A percentile compares a stretch with the other conserved stretches of the same genome.
phyloP scores from a whole-genome alignment of 2,113 vertebrate species.

The Cathartes aura region DNA sequence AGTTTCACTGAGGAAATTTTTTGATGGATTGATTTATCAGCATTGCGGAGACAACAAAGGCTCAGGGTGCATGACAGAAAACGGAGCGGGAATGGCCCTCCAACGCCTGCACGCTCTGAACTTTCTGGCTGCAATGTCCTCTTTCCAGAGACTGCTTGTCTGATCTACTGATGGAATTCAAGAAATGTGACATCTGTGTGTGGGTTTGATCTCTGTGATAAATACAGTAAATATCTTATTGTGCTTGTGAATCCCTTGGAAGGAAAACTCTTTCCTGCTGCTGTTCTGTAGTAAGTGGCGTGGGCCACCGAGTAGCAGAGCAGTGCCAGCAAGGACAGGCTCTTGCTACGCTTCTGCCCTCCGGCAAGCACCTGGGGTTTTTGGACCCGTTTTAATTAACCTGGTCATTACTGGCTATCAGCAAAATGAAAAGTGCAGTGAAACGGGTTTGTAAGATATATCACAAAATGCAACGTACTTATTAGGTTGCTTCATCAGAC shows the following conservation, averaged over 20 bases:
- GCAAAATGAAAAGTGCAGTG: not conserved
- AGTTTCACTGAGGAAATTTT: slow-evolving; percentile 99
- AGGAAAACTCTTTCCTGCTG: not conserved
- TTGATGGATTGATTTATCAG: slow-evolving; percentile 99
- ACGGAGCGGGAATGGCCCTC: slow-evolving; percentile 67
- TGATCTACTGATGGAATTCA: slow-evolving; percentile 81
- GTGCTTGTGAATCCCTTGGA: slow-evolving; percentile 38
- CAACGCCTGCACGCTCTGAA: slow-evolving; percentile 66
- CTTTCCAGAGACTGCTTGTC: slow-evolving; percentile 74
- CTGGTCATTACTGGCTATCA: not conserved
- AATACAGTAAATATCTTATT: slow-evolving; percentile 74
- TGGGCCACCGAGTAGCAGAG: not conserved
- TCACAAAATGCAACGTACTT: not conserved
- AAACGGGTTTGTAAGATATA: not conserved
- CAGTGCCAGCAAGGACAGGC: not conserved
- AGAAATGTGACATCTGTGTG: slow-evolving; percentile 78
- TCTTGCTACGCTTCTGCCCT: not conserved
- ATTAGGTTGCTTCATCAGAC: not conserved
- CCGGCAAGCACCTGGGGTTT: not conserved
- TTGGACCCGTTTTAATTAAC: not conserved
- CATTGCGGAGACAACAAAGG: slow-evolving; percentile 98
- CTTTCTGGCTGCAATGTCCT: slow-evolving; percentile 71
- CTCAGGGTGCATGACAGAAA: slow-evolving; percentile 84
- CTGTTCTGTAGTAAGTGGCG: not conserved
- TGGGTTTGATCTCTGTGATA: slow-evolving; percentile 73